Evolutionary conservation across 2,797 vertebrate genomes (phyloP).

Genomic region (Sorex maritimensis): DNA sequence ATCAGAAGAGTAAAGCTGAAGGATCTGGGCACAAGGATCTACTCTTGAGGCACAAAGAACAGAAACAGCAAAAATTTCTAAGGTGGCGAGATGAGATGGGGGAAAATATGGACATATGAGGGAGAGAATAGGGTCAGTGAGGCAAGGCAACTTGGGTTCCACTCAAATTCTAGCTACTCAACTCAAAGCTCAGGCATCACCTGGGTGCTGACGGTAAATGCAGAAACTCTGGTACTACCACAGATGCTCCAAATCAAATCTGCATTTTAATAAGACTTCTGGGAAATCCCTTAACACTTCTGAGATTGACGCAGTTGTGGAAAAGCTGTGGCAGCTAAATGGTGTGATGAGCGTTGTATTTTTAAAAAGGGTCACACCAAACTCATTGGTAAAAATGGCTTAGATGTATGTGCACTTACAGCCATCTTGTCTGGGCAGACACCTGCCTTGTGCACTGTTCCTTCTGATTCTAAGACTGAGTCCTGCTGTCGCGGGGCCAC

Average conservation of each 20-base stretch:
- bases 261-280: background rate
- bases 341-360: background rate
- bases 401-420: background rate
- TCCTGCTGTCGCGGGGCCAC: background rate
- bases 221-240: background rate
- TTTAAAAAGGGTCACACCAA: background rate
- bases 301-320: background rate
- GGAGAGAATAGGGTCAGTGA: background rate
- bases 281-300: background rate
- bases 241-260: background rate
- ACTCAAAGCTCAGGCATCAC: too few relatives aligned
- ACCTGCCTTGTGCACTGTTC: background rate
- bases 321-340: background rate
- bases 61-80: background rate
- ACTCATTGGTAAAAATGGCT: background rate
- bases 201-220: background rate
- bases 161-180: background rate
- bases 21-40: background rate
- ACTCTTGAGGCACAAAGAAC: background rate
- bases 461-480: background rate
- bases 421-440: background rate
- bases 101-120: fast-evolving
- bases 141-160: background rate
- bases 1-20: background rate
- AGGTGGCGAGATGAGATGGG: background rate